Percentiles rank a stretch among this genome's conserved stretches.
Evolutionary conservation across 2,888 invertebrate species (phyloP).

Genomic region (Epirrita christyi): DNA sequence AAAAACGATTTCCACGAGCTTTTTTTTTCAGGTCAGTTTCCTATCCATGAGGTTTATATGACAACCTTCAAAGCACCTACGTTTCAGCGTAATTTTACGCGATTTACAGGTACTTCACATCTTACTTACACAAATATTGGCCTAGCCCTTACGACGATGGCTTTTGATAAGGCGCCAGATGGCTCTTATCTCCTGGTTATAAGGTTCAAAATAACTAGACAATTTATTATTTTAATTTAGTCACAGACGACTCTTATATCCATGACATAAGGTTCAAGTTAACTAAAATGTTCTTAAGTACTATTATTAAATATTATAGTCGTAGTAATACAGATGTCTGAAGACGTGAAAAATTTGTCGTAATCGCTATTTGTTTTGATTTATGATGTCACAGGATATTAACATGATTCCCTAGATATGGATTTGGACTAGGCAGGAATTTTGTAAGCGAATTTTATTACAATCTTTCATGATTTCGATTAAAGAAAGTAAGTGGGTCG

Average conservation of each 20-base stretch:
- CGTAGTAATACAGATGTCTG: conserved; percentile 11
- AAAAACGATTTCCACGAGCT: too few species aligned
- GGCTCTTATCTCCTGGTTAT: conserved; percentile 13
- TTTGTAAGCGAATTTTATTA: background rate
- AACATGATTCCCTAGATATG: conserved; percentile 21
- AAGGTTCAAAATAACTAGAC: conserved; percentile 12
- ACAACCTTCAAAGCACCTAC: background rate
- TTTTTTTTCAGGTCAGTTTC: too few species aligned
- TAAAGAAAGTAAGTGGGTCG: too few species aligned
- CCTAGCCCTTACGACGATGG: conserved; percentile 5
- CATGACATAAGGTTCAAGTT: conserved; percentile 10
- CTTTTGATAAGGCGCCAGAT: conserved; percentile 16
- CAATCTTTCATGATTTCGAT: background rate
- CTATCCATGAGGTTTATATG: too few species aligned
- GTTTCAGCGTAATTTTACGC: background rate
- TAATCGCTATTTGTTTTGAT: conserved; percentile 35
- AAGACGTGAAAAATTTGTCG: conserved; percentile 27
- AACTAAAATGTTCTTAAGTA: background rate
- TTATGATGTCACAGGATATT: conserved; percentile 25
- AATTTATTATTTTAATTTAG: background rate
- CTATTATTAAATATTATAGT: background rate
- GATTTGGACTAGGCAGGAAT: conserved; percentile 4
- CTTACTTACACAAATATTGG: conserved; percentile 7
- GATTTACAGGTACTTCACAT: conserved; percentile 5
- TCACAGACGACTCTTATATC: background rate